Conservation (phyloP, 2,797 vertebrate genomes). For the Coendou prehensilis region DNA sequence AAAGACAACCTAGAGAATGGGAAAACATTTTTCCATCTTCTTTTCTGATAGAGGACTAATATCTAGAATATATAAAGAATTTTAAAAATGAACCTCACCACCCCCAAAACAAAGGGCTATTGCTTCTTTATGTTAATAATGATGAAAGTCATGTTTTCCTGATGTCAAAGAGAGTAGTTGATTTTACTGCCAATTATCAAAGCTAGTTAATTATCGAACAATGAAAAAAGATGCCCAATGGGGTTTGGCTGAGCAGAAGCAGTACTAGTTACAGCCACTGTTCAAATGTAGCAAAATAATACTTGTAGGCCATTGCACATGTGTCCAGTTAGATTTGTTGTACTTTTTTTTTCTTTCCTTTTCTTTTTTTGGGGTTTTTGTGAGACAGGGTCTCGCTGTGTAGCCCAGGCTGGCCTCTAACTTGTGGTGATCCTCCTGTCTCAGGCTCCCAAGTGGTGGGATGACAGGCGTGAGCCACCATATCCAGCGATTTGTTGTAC, state of each 20-base stretch:
- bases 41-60: background rate
- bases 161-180: background rate
- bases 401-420: background rate
- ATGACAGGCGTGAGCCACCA: background rate
- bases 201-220: background rate
- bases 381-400: background rate
- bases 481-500: background rate
- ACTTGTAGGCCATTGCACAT: background rate
- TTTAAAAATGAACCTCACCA: background rate
- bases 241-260: background rate
- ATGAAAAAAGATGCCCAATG: background rate
- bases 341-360: background rate
- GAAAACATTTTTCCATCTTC: background rate
- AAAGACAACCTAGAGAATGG: background rate
- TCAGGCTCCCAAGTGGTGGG: background rate
- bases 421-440: background rate
- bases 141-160: background rate
- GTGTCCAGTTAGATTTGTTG: background rate
- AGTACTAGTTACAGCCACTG: background rate
- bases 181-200: background rate
- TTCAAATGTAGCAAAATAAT: background rate
- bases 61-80: background rate
- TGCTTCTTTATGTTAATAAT: background rate
- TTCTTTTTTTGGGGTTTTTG: background rate
- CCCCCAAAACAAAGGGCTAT: background rate